Evolutionary conservation across 2,888 invertebrate species (phyloP), one percentile per base, ranked within the genome.

Genomic region (Phragmatobia fuliginosa): DNA sequence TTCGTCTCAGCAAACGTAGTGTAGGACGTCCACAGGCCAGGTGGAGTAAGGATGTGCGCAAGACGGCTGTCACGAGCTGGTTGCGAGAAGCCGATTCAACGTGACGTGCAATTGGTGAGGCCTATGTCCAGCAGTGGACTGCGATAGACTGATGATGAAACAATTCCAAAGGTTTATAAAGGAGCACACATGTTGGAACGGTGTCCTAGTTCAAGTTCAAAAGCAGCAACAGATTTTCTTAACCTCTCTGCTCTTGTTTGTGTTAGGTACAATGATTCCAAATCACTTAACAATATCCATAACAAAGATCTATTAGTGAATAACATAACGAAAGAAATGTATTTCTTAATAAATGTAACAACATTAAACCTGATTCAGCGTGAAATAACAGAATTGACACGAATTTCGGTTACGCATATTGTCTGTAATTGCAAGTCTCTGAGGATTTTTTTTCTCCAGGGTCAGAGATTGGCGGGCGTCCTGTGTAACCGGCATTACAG

Each of bases 401-500:
- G 21, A 65, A 60, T 38, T 25, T 38, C 36, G 49, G 18, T 56
- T 28, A 38, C 60, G 38, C 31, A 66, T 69, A 65, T 61, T 65
- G 63, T 45, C 58, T 45, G 64, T 75, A 77, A 80, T 80, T 78
- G 72, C 75, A 66, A 36, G 52, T 41, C 56, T 59, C 63, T 58
- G 63, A 70, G 65, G 28, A 49, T 18, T 45, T 66, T 65, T n/a
- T 66, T 68, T 25, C 71, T 69, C 68, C n/a, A 66, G 67, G 72
- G 61, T 70, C 72, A 68, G 62, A 75, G 72, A 64, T 64, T 66
- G 68, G 58, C 70, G 72, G 31, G 62, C 66, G 70, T 66, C 72
- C 74, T 63, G 67, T 65, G 38, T 65, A 72, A 70, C 68, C 78
- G 68, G 62, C 69, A 68, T 75, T 80, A 75, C 69, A 69, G 69